Conservation (phyloP, 2,888 invertebrate genomes). For the Cosmia trapezina region DNA sequence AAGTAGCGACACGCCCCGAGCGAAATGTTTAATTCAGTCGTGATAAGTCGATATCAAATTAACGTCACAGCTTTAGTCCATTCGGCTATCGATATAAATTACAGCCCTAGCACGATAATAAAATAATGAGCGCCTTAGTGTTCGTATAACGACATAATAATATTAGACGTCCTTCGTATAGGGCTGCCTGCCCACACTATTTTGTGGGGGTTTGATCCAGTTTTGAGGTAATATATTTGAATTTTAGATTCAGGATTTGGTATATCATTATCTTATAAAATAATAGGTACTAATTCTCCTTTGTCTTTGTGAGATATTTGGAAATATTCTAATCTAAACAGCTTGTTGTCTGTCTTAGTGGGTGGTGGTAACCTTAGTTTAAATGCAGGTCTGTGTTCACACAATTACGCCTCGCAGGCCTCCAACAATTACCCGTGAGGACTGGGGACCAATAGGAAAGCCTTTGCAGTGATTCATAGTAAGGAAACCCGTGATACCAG, state of each 20-base stretch:
- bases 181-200: constrained; percentile 49
- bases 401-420: constrained; percentile 71
- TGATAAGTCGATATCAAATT: constrained; percentile 81
- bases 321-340: constrained; percentile 45
- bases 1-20: constrained; percentile 70
- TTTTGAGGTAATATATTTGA: constrained; percentile 31
- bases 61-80: constrained; percentile 76
- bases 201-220: constrained; percentile 11
- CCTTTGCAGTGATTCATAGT: constrained; percentile 56
- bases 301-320: constrained; percentile 41
- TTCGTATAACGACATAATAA: constrained; percentile 75
- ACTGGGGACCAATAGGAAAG: constrained; percentile 44
- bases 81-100: constrained; percentile 76
- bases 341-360: constrained; percentile 24
- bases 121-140: constrained; percentile 79
- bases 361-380: constrained; percentile 48
- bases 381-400: constrained; percentile 63
- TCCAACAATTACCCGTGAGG: constrained; percentile 57
- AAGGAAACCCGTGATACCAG: constrained; percentile 18
- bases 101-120: constrained; percentile 78
- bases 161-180: constrained; percentile 50
- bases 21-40: constrained; percentile 75
- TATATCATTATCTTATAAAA: constrained; percentile 43
- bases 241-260: constrained; percentile 36
- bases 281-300: constrained; percentile 38